Percentiles rank a stretch among this genome's conserved stretches.
Conservation (phyloP, 1,140 invertebrate species). For the Trissolcus basalis region DNA sequence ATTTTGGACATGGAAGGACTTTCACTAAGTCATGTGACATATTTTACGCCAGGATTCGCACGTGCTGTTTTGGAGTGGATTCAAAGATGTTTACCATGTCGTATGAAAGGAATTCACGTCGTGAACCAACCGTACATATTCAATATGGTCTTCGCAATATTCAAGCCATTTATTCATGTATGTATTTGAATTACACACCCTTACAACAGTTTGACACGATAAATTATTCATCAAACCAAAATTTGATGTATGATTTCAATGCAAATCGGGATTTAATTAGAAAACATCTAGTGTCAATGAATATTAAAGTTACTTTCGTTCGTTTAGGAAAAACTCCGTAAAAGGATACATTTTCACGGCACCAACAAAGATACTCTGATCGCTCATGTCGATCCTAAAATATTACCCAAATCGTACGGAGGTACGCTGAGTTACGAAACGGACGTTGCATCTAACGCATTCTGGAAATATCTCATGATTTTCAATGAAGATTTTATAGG, state of each 20-base stretch:
- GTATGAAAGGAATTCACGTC: conserved; percentile 84
- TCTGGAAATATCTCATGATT: conserved; percentile 77
- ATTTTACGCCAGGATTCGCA: conserved; percentile 83
- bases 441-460: conserved; percentile 70
- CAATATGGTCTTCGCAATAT: conserved; percentile 84
- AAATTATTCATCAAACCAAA: not conserved
- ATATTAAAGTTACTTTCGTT: no score
- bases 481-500: conserved; percentile 76
- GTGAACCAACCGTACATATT: conserved; percentile 88
- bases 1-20: conserved; percentile 84
- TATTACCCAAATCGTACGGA: conserved; percentile 82
- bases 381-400: conserved; percentile 79
- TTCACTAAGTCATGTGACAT: conserved; percentile 80
- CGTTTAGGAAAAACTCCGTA: conserved; percentile 78
- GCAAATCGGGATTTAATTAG: not conserved
- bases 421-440: conserved; percentile 79
- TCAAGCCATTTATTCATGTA: conserved; percentile 84
- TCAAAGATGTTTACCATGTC: conserved; percentile 81
- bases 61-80: conserved; percentile 80
- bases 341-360: conserved; percentile 84
- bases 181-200: conserved; percentile 7
- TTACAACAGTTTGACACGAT: not conserved
- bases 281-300: no score
- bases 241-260: not conserved
- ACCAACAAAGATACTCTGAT: conserved; percentile 81